Conservation (phyloP, 2,888 invertebrate genomes). For the Microdon myrmicae region DNA sequence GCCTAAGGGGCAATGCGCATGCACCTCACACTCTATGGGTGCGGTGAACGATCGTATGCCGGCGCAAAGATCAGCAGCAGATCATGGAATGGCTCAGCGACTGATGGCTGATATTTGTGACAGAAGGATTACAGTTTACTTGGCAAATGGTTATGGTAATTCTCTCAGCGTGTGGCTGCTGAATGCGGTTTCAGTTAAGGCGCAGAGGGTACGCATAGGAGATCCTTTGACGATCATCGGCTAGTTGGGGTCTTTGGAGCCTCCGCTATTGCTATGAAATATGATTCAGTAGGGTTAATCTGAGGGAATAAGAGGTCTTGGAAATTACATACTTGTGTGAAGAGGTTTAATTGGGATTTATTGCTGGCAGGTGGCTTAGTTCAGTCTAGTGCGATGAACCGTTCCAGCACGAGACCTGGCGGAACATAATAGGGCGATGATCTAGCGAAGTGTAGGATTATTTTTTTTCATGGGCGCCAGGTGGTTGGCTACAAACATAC, state of each 20-base stretch:
- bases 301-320: constrained; percentile 35
- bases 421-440: not conserved
- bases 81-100: constrained; percentile 11
- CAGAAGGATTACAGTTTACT: constrained; percentile 49
- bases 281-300: constrained; percentile 43
- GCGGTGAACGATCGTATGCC: constrained; percentile 2
- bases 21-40: constrained; percentile 7
- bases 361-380: constrained; percentile 46
- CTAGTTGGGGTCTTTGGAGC: constrained; percentile 10
- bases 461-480: not conserved
- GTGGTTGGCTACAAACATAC: too few species aligned
- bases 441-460: not conserved
- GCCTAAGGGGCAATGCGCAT: constrained; percentile 32
- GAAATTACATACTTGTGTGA: constrained; percentile 47
- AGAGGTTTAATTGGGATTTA: constrained; percentile 49
- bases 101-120: constrained; percentile 49
- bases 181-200: constrained; percentile 30
- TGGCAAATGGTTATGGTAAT: constrained; percentile 44
- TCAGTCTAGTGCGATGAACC: constrained; percentile 26
- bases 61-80: constrained; percentile 22
- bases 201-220: constrained; percentile 15
- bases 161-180: constrained; percentile 43
- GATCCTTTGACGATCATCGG: constrained; percentile 35
- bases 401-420: not conserved
- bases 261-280: constrained; percentile 31